A percentile compares a stretch with the other conserved stretches of the same genome.
Evolutionary conservation across 2,113 vertebrate genomes (phyloP).

Genomic region (Microtus ochrogaster): DNA sequence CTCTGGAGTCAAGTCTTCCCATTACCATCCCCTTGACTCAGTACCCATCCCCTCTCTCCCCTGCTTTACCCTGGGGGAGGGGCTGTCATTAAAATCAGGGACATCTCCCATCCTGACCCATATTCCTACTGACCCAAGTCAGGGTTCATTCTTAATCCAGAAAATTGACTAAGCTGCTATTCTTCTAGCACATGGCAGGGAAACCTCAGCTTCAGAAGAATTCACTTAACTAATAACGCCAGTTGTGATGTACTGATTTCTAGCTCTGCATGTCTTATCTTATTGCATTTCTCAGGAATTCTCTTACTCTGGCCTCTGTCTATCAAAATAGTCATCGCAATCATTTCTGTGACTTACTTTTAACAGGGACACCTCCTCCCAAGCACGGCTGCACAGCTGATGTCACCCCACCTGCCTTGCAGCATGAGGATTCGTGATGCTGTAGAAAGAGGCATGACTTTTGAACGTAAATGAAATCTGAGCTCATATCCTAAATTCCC

Average conservation of each 20-base stretch:
- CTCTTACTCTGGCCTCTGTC: neutral
- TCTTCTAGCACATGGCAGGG: neutral
- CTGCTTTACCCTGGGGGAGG: neutral
- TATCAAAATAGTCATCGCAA: neutral
- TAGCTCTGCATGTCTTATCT: neutral
- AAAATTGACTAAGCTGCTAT: neutral
- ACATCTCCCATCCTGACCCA: neutral
- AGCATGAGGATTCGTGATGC: neutral
- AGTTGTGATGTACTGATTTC: neutral
- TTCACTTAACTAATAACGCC: neutral
- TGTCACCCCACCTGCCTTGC: neutral
- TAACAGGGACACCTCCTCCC: neutral
- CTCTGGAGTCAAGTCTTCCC: neutral
- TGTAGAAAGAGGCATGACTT: neutral
- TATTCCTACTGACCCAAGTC: neutral
- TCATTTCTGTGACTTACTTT: neutral
- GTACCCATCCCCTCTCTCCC: neutral
- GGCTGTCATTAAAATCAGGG: neutral
- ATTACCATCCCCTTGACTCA: neutral
- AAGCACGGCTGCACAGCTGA: too few relatives aligned
- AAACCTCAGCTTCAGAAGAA: neutral
- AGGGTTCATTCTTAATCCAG: neutral
- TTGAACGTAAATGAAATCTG: neutral
- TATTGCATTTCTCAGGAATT: neutral
- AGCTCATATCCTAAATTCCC: neutral